A percentile compares a stretch with the other conserved stretches of the same genome.
phyloP scores from a whole-genome alignment of 2,797 vertebrate species.

The Syngnathus rostellatus region DNA sequence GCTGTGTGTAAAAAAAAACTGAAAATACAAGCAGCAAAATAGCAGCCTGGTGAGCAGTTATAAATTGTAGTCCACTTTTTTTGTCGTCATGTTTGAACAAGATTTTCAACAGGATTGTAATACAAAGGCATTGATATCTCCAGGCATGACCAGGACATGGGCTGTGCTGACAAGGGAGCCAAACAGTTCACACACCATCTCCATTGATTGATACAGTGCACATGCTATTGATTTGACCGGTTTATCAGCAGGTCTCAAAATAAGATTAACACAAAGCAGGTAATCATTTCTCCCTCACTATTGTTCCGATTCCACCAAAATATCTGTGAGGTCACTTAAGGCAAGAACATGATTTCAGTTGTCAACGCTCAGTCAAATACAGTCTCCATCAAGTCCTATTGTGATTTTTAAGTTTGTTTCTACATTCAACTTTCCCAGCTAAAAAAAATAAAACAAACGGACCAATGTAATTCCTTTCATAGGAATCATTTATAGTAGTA shows the following conservation, averaged over 20 bases:
- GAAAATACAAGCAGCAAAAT: slow-evolving; percentile 5
- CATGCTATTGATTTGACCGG: slow-evolving; percentile 35
- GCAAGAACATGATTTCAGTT: background rate
- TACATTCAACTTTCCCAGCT: background rate
- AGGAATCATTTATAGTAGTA: slow-evolving; percentile 7
- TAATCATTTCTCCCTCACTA: background rate
- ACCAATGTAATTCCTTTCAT: background rate
- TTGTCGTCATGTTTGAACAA: slow-evolving; percentile 44
- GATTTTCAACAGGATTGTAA: slow-evolving; percentile 50
- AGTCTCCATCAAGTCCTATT: background rate
- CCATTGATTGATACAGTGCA: slow-evolving; percentile 37
- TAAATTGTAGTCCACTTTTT: slow-evolving; percentile 41
- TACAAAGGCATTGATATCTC: slow-evolving; percentile 55
- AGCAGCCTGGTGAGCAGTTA: slow-evolving; percentile 35
- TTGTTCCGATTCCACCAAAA: background rate
- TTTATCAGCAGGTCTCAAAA: slow-evolving; percentile 15
- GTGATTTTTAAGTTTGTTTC: background rate
- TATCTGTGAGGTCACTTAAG: background rate
- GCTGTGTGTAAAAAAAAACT: slow-evolving; percentile 18
- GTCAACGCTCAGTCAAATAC: background rate
- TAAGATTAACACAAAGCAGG: background rate
- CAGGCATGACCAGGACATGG: slow-evolving; percentile 38
- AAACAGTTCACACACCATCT: slow-evolving; percentile 28
- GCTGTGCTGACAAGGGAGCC: slow-evolving; percentile 34
- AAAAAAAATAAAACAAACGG: background rate